These are phyloP conservation scores for Cyprinella venusta DNA, from an alignment of 2,797 vertebrate genomes.

Conservation along the genomic window DNA sequence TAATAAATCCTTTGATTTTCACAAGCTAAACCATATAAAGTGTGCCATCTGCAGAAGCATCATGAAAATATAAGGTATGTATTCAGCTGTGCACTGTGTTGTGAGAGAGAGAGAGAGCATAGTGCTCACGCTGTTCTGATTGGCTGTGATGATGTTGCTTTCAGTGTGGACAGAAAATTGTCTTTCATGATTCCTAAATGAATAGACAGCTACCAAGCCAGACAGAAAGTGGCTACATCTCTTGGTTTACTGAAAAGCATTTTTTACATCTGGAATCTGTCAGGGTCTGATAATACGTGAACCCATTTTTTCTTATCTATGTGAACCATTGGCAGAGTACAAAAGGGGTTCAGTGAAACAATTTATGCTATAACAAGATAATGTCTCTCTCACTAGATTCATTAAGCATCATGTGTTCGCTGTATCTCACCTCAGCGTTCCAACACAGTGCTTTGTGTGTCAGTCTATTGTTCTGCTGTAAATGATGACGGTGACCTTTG, in stretches of 20 bases:
- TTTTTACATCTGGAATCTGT: conserved; percentile 42
- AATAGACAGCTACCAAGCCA: conserved; percentile 20
- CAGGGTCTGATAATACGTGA: conserved; percentile 23
- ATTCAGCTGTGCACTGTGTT: not conserved
- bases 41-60: not conserved
- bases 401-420: conserved; percentile 30
- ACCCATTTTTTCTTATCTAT: conserved; percentile 47
- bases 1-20: not conserved
- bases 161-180: not conserved
- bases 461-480: conserved; percentile 39
- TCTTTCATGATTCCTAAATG: not conserved
- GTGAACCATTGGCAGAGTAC: conserved; percentile 35
- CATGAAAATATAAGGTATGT: not conserved
- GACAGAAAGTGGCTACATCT: conserved; percentile 25
- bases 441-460: conserved; percentile 34
- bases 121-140: not conserved
- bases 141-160: conserved; percentile 6
- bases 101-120: not conserved
- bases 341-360: conserved; percentile 39
- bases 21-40: not conserved
- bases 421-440: conserved; percentile 32
- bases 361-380: conserved; percentile 54
- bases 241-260: not conserved
- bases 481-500: conserved; percentile 40
- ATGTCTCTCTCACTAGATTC: conserved; percentile 28